Evolutionary conservation across 2,888 invertebrate genomes (phyloP).

Genomic region (Andrena haemorrhoa): DNA sequence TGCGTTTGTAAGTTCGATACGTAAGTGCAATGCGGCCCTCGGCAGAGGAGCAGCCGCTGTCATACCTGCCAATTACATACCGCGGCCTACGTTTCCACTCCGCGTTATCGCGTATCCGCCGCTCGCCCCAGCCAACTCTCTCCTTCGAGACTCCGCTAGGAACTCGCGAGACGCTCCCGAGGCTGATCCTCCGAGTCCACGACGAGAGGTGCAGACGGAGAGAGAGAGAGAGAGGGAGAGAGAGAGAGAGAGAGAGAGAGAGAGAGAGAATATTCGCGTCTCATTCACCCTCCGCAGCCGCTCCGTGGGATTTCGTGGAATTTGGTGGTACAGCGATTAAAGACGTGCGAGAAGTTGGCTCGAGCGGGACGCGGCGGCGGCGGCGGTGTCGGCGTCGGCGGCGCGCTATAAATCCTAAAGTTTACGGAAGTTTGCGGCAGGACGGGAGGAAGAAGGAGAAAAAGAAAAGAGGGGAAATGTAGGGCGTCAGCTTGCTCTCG

Average conservation of each 20-base stretch:
- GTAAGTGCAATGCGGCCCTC: constrained; percentile 22
- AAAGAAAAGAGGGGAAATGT: not conserved
- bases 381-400: not conserved
- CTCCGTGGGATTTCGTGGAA: not conserved
- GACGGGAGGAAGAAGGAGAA: not conserved
- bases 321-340: not conserved
- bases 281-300: not conserved
- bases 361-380: not conserved
- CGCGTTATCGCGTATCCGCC: not conserved
- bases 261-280: not conserved
- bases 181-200: not conserved
- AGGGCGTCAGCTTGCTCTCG: not conserved
- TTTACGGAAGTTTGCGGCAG: not conserved
- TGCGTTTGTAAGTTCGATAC: constrained; percentile 27
- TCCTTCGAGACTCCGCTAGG: not conserved
- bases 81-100: not conserved
- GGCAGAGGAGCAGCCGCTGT: constrained; percentile 12
- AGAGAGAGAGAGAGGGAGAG: not conserved
- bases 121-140: not conserved
- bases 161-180: not conserved
- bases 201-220: not conserved
- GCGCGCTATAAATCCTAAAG: not conserved
- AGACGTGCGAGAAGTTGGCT: not conserved
- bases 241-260: no score
- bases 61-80: constrained; percentile 17